Percentiles rank a stretch among this genome's conserved stretches.
phyloP scores from a whole-genome alignment of 2,113 vertebrate species.

The Rhea americana region DNA sequence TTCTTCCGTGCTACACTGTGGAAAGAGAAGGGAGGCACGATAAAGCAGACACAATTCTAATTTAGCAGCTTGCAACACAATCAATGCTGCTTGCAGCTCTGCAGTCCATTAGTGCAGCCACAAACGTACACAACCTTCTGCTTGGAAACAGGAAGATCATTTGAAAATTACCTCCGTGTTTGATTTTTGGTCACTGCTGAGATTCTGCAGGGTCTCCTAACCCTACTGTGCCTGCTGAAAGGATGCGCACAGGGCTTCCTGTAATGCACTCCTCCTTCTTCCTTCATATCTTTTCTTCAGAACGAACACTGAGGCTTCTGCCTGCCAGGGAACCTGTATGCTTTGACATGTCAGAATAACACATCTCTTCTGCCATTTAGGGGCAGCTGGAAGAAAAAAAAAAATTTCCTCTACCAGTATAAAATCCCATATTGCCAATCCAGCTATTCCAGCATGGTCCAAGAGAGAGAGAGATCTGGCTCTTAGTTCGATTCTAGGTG shows the following conservation, averaged over 20 bases:
- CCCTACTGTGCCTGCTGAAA: not conserved
- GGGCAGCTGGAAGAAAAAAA: not conserved
- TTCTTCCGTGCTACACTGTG: not conserved
- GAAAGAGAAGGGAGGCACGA: slow-evolving; percentile 3
- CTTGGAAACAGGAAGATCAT: not conserved
- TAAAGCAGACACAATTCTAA: slow-evolving; percentile 21
- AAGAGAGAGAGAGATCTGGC: not conserved
- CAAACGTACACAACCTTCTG: not conserved
- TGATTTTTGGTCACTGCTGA: not conserved
- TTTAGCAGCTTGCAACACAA: slow-evolving; percentile 38
- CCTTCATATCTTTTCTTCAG: not conserved
- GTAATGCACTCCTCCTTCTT: not conserved
- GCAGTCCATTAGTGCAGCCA: slow-evolving; percentile 55
- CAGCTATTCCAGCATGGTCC: not conserved
- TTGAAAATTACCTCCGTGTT: not conserved
- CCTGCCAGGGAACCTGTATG: not conserved
- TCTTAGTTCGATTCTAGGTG: not conserved
- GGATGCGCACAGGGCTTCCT: accelerated
- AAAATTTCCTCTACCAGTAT: not conserved
- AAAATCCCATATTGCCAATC: not conserved
- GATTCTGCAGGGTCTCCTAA: not conserved
- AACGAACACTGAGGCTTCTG: accelerated
- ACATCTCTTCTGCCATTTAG: not conserved
- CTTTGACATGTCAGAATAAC: not conserved
- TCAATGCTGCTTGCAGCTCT: slow-evolving; percentile 25